Evolutionary conservation across 2,797 vertebrate genomes (phyloP).

Genomic region (Cyclopterus lumpus): DNA sequence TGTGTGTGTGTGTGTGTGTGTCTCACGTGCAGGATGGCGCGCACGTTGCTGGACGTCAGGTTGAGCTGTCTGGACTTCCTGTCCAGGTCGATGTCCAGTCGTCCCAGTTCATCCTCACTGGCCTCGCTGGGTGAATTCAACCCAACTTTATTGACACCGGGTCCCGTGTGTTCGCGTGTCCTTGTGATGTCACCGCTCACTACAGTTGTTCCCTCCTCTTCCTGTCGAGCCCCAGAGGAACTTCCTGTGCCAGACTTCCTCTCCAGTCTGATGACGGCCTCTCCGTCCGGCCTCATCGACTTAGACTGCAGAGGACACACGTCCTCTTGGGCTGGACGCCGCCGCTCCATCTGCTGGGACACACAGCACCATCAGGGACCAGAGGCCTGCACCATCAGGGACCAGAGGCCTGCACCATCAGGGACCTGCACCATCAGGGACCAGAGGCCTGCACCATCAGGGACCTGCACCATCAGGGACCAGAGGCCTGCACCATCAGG

Average conservation of each 20-base stretch:
- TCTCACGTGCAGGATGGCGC: conserved; percentile 94
- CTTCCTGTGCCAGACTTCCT: not conserved
- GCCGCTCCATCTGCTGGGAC: not conserved
- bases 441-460: too few species aligned
- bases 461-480: too few species aligned
- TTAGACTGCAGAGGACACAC: conserved; percentile 38
- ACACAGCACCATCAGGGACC: not conserved
- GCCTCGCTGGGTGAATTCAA: conserved; percentile 66
- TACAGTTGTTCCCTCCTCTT: conserved; percentile 2
- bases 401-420: too few species aligned
- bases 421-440: too few species aligned
- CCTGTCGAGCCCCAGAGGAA: not conserved
- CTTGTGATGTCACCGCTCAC: not conserved
- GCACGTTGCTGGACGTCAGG: conserved; percentile 90
- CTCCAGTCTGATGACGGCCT: not conserved
- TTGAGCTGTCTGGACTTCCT: conserved; percentile 93
- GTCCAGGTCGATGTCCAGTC: conserved; percentile 90
- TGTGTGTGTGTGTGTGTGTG: not conserved
- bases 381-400: too few species aligned
- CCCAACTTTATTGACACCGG: not conserved
- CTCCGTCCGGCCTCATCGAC: not conserved
- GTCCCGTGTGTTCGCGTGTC: not conserved
- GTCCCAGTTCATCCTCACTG: conserved; percentile 81
- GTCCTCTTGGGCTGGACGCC: conserved; percentile 18
- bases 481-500: too few species aligned